Base-by-base conservation (phyloP, 2,113 vertebrate species). In the Agelaius tricolor region DNA sequence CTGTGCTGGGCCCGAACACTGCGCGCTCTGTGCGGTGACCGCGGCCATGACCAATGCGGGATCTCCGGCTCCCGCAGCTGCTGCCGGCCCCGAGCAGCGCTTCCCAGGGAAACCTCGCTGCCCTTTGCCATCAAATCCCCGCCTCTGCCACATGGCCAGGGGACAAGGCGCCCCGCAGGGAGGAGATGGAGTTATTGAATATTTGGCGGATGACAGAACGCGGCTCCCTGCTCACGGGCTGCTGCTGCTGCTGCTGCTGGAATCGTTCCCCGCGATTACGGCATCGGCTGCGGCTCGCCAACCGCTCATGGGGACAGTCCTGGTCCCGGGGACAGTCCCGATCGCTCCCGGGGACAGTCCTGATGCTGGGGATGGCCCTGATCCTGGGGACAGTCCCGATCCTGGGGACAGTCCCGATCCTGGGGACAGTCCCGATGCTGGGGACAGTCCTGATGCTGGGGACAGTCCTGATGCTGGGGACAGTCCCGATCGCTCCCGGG, bases 151-250 rank as follows among this genome's bases (percentile, higher is more conserved):
- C 51, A 9, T 2, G 27, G 66, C 8, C 15, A 47, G 63, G 77
- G 95, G 85, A 93, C 59, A 13, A 37, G 37, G 22, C 44, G 24
- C 35, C 69, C 78, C 69, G 9, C 37, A 37, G 89, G 74, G 91
- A 81, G 19, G 89, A 87, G 87, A 89, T 58, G 91, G 46, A 26
- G 95, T 90, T 93, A 81, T 87, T 93, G 24, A 65, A n/a, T 82
- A 76, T 90, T 93, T 94, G 95, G 96, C 93, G 83, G 96, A 51
- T 73, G 93, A 89, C 80, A 94, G 86, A 94, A 94, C 91, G 58
- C 67, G 93, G 93, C 90, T 96, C 80, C 96, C 87, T 43, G 94
- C 58, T 90, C 44, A 2, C 84, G 85, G 91, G 37, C 37, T 37
- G 37, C 37, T 37, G 37, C 37, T 37, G 37, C 37, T 37, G 35